Evolutionary conservation across 2,113 vertebrate species (phyloP), one percentile per base, ranked within the genome.

Genomic region (Candoia aspera): DNA sequence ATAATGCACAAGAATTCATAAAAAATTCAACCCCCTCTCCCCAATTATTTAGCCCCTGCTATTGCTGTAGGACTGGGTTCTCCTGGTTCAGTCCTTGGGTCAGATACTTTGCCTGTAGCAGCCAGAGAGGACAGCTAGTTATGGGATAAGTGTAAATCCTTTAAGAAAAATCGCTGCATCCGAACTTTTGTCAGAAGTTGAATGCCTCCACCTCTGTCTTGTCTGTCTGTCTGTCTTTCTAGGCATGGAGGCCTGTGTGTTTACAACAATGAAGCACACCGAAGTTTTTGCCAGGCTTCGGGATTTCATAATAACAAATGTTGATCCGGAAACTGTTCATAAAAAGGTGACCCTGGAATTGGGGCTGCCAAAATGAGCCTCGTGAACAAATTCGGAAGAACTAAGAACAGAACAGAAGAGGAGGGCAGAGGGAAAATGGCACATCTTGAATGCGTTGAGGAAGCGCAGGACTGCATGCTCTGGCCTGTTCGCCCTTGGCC

Each of bases 181-280:
- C 46, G 9, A 54, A 12, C 60, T 13, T 24, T 55, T 64, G 9
- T 86, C 42, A 13, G 19, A 21, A 42, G 29, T 19, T 29, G 33
- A 90, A 58, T 59, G 24, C n/a, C 1, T 33, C 8, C 8, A 19
- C 9, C 46, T 49, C 46, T 59, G 8, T 13, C 13, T 88, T 19
- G 33, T 21, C 68, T n/a, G 73, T 2, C n/a, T n/a, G n/a, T 1
- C 88, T 0, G 92, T 91, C 94, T 29, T 54, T 87, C 24, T 94
- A 99, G 99, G 99, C 93, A 96, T 99, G 89, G 97, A 99, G 90
- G 98, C 98, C 11, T 98, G 97, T 6, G 26, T 99, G 91, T 85
- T 96, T 95, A 93, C 97, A 95, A 98, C 97, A 85, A 97, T 98
- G 68, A 96, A 97, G 26, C 97, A 98, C 92, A 99, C 98, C 0